These are phyloP conservation scores for Microtus richardsoni DNA, from an alignment of 2,113 vertebrate species.

Conservation along the genomic window DNA sequence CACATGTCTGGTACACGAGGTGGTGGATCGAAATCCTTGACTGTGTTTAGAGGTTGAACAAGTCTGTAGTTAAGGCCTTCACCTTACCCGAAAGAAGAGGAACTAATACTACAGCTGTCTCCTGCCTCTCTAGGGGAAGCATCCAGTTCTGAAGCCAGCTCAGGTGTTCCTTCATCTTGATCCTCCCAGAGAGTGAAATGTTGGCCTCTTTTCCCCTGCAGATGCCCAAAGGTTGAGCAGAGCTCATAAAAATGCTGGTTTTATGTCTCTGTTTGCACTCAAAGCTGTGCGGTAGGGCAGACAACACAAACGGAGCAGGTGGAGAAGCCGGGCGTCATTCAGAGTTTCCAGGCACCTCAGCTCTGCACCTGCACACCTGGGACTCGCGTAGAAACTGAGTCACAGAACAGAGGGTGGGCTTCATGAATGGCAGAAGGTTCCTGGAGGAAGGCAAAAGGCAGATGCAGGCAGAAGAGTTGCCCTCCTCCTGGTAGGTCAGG, in stretches of 20 bases:
- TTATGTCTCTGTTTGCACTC: background rate
- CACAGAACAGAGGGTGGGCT: background rate
- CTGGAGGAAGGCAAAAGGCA: background rate
- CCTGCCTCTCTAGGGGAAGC: fast-evolving
- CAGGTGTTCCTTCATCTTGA: background rate
- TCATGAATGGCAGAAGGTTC: background rate
- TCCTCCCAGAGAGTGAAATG: background rate
- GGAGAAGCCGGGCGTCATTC: background rate
- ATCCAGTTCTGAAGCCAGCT: background rate
- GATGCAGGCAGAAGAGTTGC: background rate
- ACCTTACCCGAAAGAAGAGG: background rate
- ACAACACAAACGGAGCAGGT: background rate
- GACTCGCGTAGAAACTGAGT: constrained; percentile 1
- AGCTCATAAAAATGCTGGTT: background rate
- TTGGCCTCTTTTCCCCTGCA: background rate
- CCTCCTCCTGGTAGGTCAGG: background rate
- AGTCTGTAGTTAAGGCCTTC: background rate
- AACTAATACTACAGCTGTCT: too few relatives aligned
- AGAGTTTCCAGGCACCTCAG: background rate
- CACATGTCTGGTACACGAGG: background rate
- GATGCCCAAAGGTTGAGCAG: background rate
- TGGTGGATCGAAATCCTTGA: background rate
- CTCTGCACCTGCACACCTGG: background rate
- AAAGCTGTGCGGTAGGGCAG: background rate
- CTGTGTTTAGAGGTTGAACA: background rate